Conservation (phyloP, 37 sponge, comb jelly and placozoan genomes). For the Dysidea cf. avara region DNA sequence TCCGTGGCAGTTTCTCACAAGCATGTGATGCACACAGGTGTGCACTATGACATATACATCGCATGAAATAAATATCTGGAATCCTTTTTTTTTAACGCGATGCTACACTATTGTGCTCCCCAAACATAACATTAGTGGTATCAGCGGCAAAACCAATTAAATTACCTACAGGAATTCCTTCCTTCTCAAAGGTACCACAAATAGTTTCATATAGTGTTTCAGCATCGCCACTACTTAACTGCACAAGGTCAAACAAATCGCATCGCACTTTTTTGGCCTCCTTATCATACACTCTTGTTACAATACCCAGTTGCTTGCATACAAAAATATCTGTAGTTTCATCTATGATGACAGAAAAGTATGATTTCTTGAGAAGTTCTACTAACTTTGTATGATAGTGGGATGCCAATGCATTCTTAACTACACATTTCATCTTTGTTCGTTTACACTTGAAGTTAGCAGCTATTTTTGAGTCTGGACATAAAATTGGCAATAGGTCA, state of each 20-base stretch:
- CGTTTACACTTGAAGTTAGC: conserved; percentile 3
- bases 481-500: conserved; percentile 10
- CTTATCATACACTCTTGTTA: neutral
- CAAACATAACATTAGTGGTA: conserved; percentile 15
- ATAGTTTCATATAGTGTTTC: too few relatives aligned
- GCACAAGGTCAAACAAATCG: neutral
- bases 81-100: neutral
- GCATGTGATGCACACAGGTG: conserved; percentile 17
- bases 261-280: neutral
- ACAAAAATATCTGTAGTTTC: too few relatives aligned
- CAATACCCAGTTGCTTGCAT: conserved; percentile 1
- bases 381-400: conserved; percentile 7
- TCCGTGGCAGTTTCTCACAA: conserved; percentile 19
- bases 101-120: conserved; percentile 5
- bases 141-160: conserved; percentile 19
- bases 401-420: conserved; percentile 3
- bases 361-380: neutral
- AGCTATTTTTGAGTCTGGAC: conserved; percentile 21
- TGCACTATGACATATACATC: conserved; percentile 12
- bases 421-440: conserved; percentile 1
- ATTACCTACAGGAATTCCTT: neutral
- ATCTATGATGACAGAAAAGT: conserved; percentile 13
- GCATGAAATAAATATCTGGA: neutral
- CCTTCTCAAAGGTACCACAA: neutral
- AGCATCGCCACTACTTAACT: too few relatives aligned